These are phyloP conservation scores for Ormyrus pomaceus DNA, from an alignment of 2,888 invertebrate species.

Conservation along the genomic window DNA sequence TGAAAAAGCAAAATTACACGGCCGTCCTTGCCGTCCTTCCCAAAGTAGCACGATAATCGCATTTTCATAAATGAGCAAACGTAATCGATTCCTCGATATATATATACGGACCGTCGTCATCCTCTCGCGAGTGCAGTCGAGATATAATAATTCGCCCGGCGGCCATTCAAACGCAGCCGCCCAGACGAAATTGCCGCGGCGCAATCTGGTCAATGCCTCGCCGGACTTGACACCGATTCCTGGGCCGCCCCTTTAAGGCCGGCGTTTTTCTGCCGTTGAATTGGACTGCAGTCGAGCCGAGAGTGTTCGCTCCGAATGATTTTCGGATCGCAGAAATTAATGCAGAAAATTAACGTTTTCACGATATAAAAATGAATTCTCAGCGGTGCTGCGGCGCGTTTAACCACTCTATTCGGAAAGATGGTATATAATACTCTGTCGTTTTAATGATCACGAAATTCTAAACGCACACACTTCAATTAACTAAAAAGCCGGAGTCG, in stretches of 20 bases:
- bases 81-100: neutral
- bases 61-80: neutral
- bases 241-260: neutral
- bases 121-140: neutral
- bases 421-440: too few relatives aligned
- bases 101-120: neutral
- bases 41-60: slow-evolving; percentile 19
- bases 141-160: neutral
- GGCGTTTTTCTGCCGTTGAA: neutral
- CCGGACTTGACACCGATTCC: slow-evolving; percentile 51
- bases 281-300: too few relatives aligned
- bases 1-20: neutral
- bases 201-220: neutral
- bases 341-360: too few relatives aligned
- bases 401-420: too few relatives aligned
- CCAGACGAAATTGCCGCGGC: neutral
- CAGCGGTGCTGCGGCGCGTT: too few relatives aligned
- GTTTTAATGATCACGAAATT: too few relatives aligned
- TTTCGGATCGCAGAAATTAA: too few relatives aligned
- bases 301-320: too few relatives aligned
- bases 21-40: neutral
- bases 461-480: too few relatives aligned
- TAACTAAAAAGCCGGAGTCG: too few relatives aligned
- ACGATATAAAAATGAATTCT: too few relatives aligned
- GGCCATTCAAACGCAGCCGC: neutral